phyloP scores from a whole-genome alignment of 2,113 vertebrate species.

The Erpornis zantholeuca region DNA sequence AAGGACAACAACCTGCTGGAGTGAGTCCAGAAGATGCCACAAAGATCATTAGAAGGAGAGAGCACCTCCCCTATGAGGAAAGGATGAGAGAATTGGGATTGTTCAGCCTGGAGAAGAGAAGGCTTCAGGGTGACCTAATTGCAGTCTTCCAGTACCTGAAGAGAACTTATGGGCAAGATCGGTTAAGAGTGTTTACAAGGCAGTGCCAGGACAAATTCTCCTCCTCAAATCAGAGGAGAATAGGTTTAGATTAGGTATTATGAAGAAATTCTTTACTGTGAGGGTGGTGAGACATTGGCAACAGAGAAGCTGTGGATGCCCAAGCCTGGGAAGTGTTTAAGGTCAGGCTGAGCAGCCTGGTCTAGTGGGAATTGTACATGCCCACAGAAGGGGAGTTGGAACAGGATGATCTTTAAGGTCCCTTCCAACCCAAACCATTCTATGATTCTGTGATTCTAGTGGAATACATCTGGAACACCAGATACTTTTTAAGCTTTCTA shows the following conservation, averaged over 20 bases:
- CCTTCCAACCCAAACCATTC: neutral
- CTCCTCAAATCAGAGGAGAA: neutral
- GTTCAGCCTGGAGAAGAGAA: neutral
- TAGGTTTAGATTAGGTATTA: neutral
- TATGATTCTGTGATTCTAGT: neutral
- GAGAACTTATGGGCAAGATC: neutral
- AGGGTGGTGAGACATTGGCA: neutral
- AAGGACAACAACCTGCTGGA: neutral
- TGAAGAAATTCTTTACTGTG: neutral
- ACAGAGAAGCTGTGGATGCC: neutral
- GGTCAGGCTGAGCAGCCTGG: neutral
- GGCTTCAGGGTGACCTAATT: neutral
- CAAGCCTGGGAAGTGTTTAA: neutral
- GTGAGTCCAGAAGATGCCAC: neutral
- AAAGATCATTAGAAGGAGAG: neutral
- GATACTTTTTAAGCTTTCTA: neutral
- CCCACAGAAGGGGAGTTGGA: neutral
- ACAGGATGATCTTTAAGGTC: neutral
- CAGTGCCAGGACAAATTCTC: neutral
- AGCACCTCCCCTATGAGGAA: neutral
- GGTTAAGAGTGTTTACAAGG: neutral
- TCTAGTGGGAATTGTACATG: neutral
- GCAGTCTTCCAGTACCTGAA: neutral
- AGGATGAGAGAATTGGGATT: neutral
- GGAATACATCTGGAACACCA: neutral